Percentiles rank a stretch among this genome's conserved stretches.
Conservation (phyloP, 2,888 invertebrate species). For the Dolomedes plantarius region DNA sequence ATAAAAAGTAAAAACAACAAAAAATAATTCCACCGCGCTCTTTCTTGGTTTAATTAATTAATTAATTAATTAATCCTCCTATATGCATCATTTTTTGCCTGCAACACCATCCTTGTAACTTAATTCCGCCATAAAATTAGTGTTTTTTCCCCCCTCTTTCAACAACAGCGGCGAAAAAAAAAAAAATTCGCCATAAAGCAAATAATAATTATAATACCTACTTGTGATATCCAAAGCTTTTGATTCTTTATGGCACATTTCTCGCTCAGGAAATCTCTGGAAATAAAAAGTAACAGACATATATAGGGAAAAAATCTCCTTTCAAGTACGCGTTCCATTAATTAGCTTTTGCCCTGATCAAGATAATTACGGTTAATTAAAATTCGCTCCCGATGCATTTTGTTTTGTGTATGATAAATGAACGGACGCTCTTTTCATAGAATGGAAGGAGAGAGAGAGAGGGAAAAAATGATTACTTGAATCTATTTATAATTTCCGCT, state of each 20-base stretch:
- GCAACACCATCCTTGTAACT: slow-evolving; percentile 67
- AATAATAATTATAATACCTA: slow-evolving; percentile 70
- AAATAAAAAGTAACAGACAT: slow-evolving; percentile 42
- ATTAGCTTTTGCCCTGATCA: slow-evolving; percentile 69
- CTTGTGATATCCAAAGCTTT: slow-evolving; percentile 59
- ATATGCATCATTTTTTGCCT: slow-evolving; percentile 39
- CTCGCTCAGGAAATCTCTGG: slow-evolving; percentile 43
- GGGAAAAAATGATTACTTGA: slow-evolving; percentile 48
- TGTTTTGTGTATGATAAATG: slow-evolving; percentile 69
- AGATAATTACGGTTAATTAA: slow-evolving; percentile 71
- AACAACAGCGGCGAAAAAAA: slow-evolving; percentile 30
- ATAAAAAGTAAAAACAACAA: slow-evolving; percentile 21
- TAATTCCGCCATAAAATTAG: slow-evolving; percentile 70
- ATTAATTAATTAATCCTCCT: slow-evolving; percentile 68
- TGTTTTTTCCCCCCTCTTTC: slow-evolving; percentile 39
- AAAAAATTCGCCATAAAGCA: slow-evolving; percentile 54
- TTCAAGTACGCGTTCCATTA: slow-evolving; percentile 64
- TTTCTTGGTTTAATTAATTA: slow-evolving; percentile 68
- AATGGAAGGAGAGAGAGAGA: slow-evolving; percentile 5
- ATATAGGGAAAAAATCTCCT: slow-evolving; percentile 19
- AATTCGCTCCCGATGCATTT: slow-evolving; percentile 63
- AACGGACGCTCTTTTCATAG: slow-evolving; percentile 56
- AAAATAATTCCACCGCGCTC: slow-evolving; percentile 32
- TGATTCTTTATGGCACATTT: slow-evolving; percentile 63
- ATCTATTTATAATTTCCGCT: slow-evolving; percentile 67